These are phyloP conservation scores for Acanthoscelides obtectus DNA, from an alignment of 2,888 invertebrate species.

Conservation along the genomic window DNA sequence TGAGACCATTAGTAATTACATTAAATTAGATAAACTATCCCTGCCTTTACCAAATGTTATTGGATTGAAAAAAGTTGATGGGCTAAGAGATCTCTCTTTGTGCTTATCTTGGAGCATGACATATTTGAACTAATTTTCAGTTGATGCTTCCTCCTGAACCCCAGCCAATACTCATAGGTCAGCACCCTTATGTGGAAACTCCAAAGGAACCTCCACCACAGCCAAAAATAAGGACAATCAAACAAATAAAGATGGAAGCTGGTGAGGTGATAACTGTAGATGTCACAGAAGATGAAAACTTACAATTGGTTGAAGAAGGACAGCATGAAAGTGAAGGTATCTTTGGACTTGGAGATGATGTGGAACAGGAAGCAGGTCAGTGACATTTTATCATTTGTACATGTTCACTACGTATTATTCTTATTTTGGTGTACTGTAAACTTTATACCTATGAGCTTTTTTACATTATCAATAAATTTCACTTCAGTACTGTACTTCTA, in stretches of 20 bases:
- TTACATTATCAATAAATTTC: too few species aligned
- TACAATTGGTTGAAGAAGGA: background rate
- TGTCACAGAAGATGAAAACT: background rate
- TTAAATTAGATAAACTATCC: too few species aligned
- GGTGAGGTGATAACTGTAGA: background rate
- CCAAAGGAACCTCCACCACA: background rate
- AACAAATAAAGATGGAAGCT: background rate
- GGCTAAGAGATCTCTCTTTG: too few species aligned
- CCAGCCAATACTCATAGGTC: background rate
- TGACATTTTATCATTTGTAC: background rate
- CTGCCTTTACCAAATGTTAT: too few species aligned
- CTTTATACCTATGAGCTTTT: too few species aligned
- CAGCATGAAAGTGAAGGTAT: background rate
- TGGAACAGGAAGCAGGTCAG: background rate
- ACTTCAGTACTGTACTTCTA: too few species aligned
- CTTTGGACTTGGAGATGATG: background rate
- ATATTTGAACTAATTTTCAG: background rate
- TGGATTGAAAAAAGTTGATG: too few species aligned
- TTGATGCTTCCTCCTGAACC: background rate
- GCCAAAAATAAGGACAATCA: background rate
- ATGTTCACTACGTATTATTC: background rate
- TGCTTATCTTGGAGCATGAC: too few species aligned
- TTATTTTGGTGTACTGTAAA: too few species aligned
- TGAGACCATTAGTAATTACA: too few species aligned
- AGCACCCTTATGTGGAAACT: background rate